Conservation (phyloP, 2,888 invertebrate genomes). For the Agrilus cyanescens region DNA sequence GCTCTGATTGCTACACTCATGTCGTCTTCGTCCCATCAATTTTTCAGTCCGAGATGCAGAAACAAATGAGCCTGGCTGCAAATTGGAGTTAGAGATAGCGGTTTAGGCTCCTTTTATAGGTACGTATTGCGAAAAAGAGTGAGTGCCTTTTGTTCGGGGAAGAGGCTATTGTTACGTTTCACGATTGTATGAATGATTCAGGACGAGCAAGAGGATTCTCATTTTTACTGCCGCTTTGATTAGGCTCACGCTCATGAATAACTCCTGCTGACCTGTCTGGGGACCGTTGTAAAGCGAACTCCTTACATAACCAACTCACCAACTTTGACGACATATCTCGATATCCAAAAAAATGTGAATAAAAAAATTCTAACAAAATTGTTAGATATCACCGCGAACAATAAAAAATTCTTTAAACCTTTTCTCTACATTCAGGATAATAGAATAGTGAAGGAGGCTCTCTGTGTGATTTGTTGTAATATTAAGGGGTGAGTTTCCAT, state of each 20-base stretch:
- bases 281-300: neutral
- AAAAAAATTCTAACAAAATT: too few relatives aligned
- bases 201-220: neutral
- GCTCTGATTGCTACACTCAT: constrained; percentile 34
- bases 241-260: neutral
- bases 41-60: constrained; percentile 37
- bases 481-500: too few relatives aligned
- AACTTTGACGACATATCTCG: neutral
- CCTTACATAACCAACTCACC: neutral
- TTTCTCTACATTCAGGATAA: too few relatives aligned
- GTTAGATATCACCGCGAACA: too few relatives aligned
- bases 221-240: too few relatives aligned
- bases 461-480: too few relatives aligned
- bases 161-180: constrained; percentile 33
- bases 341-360: too few relatives aligned
- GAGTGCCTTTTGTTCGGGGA: too few relatives aligned
- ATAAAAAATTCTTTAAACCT: too few relatives aligned
- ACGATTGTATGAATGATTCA: constrained; percentile 32
- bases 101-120: constrained; percentile 39
- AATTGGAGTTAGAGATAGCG: constrained; percentile 41
- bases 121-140: constrained; percentile 28
- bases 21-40: constrained; percentile 40
- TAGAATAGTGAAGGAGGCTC: too few relatives aligned
- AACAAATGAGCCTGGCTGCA: constrained; percentile 38
- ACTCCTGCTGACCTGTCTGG: constrained; percentile 7